A percentile compares a stretch with the other conserved stretches of the same genome.
These are phyloP conservation scores for Coremacera marginata DNA, from an alignment of 2,888 invertebrate species.

Conservation along the genomic window DNA sequence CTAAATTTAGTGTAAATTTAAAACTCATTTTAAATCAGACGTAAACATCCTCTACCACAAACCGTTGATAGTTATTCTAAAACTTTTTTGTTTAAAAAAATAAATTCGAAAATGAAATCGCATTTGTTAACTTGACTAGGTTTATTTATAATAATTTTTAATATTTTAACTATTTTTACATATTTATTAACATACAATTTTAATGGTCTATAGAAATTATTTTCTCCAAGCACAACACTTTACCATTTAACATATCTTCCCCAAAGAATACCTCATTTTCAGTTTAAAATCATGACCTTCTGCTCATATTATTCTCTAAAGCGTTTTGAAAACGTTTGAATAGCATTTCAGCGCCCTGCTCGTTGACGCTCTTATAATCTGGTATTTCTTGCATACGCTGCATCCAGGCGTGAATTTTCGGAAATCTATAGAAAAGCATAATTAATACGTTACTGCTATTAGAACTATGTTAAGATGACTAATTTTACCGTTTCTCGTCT, in stretches of 20 bases:
- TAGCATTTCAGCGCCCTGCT: conserved; percentile 41
- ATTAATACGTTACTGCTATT: background rate
- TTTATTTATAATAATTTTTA: too few relatives aligned
- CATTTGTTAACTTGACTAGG: too few relatives aligned
- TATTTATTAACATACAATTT: too few relatives aligned
- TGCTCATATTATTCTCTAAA: conserved; percentile 42
- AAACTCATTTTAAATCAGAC: too few relatives aligned
- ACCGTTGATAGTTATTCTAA: too few relatives aligned
- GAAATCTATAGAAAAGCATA: conserved; percentile 32
- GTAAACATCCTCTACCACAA: too few relatives aligned
- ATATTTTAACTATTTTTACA: background rate
- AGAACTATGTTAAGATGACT: background rate
- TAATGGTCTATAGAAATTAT: background rate
- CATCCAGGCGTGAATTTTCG: conserved; percentile 50
- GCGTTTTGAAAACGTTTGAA: conserved; percentile 29
- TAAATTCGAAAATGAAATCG: too few relatives aligned
- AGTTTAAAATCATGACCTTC: conserved; percentile 1
- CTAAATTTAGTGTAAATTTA: too few relatives aligned
- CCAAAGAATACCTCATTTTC: background rate
- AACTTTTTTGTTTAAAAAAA: too few relatives aligned
- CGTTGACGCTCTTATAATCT: conserved; percentile 48
- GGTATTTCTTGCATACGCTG: conserved; percentile 48
- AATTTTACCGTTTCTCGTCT: conserved; percentile 45
- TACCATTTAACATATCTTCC: too few relatives aligned
- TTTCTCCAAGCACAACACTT: too few relatives aligned